These are phyloP conservation scores for Plecotus auritus DNA, from an alignment of 2,113 vertebrate species.

Conservation along the genomic window DNA sequence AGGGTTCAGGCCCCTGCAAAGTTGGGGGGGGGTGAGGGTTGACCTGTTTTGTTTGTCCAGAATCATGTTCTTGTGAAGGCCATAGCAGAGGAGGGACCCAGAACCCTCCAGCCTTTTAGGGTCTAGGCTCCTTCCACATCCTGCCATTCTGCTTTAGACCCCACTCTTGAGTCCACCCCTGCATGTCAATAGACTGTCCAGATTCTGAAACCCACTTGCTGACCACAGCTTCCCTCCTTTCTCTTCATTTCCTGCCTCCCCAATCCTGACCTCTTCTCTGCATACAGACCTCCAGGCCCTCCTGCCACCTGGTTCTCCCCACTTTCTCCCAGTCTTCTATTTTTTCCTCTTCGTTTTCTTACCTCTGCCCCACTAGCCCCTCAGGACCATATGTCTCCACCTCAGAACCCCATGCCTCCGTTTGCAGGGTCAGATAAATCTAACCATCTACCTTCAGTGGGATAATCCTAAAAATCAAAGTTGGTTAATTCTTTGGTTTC, in stretches of 20 bases:
- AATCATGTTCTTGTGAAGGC: neutral
- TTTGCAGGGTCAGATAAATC: neutral
- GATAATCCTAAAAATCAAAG: constrained; percentile 11
- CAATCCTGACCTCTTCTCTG: neutral
- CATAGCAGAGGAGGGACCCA: neutral
- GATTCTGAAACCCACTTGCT: neutral
- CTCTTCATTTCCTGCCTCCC: neutral
- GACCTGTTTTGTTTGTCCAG: neutral
- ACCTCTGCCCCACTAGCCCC: neutral
- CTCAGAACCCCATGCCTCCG: neutral
- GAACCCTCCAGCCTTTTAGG: neutral
- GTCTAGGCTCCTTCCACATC: neutral
- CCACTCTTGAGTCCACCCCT: neutral
- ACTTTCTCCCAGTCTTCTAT: neutral
- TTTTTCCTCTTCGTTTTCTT: neutral
- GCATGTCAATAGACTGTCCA: neutral
- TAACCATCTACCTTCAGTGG: neutral
- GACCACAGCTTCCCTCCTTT: neutral
- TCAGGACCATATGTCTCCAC: neutral
- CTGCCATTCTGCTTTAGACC: neutral
- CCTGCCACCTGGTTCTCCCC: neutral
- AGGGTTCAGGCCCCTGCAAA: no score
- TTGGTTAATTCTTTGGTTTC: neutral
- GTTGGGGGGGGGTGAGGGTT: no score
- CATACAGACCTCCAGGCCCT: neutral